Evolutionary conservation across 2,797 vertebrate species (phyloP), one percentile per base, ranked within the genome.

Genomic region (Eulemur albifrons): DNA sequence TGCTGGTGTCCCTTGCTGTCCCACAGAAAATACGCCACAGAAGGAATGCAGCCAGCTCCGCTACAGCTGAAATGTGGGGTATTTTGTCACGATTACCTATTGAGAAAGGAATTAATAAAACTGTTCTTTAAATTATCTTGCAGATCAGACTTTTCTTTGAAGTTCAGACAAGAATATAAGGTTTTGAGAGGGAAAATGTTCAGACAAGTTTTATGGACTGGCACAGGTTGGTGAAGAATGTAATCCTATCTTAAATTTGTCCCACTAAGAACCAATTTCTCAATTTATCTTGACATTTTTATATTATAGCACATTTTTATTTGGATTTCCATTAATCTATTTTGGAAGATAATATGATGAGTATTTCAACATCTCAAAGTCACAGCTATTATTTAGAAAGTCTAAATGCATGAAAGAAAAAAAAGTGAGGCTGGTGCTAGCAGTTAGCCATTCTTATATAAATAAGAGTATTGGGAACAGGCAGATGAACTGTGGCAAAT

Each of bases 371-470:
- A 94, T 93, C 61, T 94, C 21, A 75, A 97, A 88, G 30, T 93
- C 82, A 91, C 95, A 97, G 70, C 54, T 77, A 50, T 97, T 97
- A 94, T 96, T 97, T 95, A 95, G 95, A 95, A 93, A 94, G 95
- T 93, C 48, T 0, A 98, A 96, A 89, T 95, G 93, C 79, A 63
- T 86, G 96, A 96, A 97, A 97, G 95, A 73, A 97, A 97, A 97
- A 85, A 91, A 86, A 84, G 93, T 50, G 67, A 93, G 85, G 69
- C 93, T 98, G 96, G 93, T 89, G 69, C 40, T 30, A 91, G 40
- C 30, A 82, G 0, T 32, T 76, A 96, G 82, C 87, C 94, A 97
- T 1, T 0, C 4, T 94, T 93, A 43, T 6, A 80, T 81, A 96
- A 85, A 95, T 72, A 38, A 93, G 90, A 88, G 30, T 4, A 88